Percentiles rank a stretch among this genome's conserved stretches.
phyloP scores from a whole-genome alignment of 2,113 vertebrate genomes.

The Xiphophorus hellerii region DNA sequence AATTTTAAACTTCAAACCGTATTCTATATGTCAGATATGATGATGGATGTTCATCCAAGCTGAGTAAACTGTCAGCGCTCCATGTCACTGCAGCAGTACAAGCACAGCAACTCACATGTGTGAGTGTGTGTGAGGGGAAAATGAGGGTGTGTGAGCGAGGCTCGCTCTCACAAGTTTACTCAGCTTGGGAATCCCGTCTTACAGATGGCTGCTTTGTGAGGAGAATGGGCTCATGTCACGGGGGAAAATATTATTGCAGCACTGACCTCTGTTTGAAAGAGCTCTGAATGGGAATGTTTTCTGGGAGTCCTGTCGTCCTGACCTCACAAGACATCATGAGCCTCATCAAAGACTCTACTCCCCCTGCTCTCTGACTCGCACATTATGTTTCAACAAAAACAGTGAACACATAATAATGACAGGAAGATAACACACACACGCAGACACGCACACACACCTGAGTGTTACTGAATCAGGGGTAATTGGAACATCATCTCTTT shows the following conservation, averaged over 20 bases:
- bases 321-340: slow-evolving; percentile 67
- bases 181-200: slow-evolving; percentile 78
- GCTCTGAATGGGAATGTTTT: slow-evolving; percentile 65
- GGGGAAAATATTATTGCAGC: slow-evolving; percentile 81
- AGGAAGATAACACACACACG: background rate
- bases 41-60: slow-evolving; percentile 49
- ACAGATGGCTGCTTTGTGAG: slow-evolving; percentile 71
- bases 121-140: slow-evolving; percentile 21
- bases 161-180: slow-evolving; percentile 73
- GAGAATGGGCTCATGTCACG: slow-evolving; percentile 66
- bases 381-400: slow-evolving; percentile 3
- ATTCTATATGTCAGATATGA: slow-evolving; percentile 6
- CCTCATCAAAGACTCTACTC: slow-evolving; percentile 69
- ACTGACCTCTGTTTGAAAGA: slow-evolving; percentile 78
- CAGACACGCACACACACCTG: slow-evolving; percentile 8
- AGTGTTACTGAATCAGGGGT: background rate
- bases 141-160: slow-evolving; percentile 16
- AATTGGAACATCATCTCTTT: background rate
- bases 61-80: slow-evolving; percentile 52
- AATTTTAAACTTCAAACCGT: background rate
- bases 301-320: slow-evolving; percentile 60
- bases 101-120: slow-evolving; percentile 41
- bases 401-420: background rate
- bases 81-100: slow-evolving; percentile 32
- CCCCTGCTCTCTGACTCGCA: slow-evolving; percentile 5